Evolutionary conservation across 2,888 invertebrate genomes (phyloP), one percentile per base, ranked within the genome.

Genomic region (Pristionchus entomophagus): DNA sequence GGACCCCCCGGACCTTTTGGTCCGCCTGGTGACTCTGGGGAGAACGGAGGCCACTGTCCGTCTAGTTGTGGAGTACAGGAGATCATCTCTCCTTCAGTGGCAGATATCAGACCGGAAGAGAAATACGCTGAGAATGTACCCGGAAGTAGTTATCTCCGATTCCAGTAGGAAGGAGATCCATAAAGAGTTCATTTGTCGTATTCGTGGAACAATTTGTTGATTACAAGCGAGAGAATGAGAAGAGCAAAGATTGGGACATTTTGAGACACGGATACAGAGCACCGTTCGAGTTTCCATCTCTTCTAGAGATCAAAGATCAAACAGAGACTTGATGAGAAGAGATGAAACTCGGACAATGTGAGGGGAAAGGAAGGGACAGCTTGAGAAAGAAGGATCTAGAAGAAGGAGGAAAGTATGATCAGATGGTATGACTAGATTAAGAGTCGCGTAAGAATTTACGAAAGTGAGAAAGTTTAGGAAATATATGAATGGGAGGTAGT

Each of bases 1-100:
- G 91, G 91, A 10, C 91, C 91, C 17, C 89, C 88, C 14, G 93
- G 93, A 80, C 92, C 92, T 10, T 89, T 92, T 65, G 93, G 93
- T 88, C 90, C 90, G 32, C 93, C 93, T 62, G 93, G 93, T 84
- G 93, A 92, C 81, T 86, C 91, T n/a, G 92, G 92, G 86, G 92
- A 93, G 82, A 90, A 91, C 26, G 93, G 92, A 84, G 93, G 93
- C 0, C 92, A 93, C 81, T 93, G 93, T 78, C 93, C 93, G 22
- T 92, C 92, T 5, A 90, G 90, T 17, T 93, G 93, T 85, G 93
- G 93, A 83, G 89, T 93, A 59, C 93, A 93, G 84, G 92, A 93
- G 85, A 92, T 93, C 69, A 91, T 93, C 56, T 93, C 91, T 14
- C 93, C 93, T 14, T 91, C 91, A 12, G 90, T 93, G 56, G 88